Conservation (phyloP, 2,888 invertebrate genomes). For the Clusia tigrina region DNA sequence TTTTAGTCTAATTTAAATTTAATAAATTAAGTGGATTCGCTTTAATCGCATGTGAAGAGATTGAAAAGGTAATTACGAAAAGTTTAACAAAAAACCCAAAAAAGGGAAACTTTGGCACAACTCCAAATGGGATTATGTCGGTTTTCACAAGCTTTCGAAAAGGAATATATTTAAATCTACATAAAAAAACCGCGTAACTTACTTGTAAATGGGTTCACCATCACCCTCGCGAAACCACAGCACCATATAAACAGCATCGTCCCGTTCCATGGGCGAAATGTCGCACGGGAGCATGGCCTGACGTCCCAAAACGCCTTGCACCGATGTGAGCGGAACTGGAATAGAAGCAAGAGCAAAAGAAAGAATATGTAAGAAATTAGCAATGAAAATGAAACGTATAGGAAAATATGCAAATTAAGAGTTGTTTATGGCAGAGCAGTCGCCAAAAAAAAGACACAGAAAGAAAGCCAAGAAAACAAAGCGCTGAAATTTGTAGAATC, state of each 20-base stretch:
- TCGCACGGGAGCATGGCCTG: constrained; percentile 87
- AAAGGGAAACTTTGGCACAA: constrained; percentile 8
- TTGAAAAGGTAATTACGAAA: constrained; percentile 22
- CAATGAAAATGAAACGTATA: constrained; percentile 16
- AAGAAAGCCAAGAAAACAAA: background rate
- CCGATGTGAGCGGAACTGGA: constrained; percentile 81
- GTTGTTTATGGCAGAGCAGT: constrained; percentile 23
- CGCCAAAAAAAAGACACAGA: background rate
- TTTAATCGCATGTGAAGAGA: constrained; percentile 34
- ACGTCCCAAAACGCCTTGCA: constrained; percentile 82
- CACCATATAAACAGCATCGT: constrained; percentile 87
- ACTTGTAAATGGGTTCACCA: constrained; percentile 87
- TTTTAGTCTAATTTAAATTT: constrained; percentile 24
- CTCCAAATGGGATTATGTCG: constrained; percentile 17
- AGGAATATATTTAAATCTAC: constrained; percentile 4
- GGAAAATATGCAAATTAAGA: constrained; percentile 31
- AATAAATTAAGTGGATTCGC: constrained; percentile 34
- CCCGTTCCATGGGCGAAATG: constrained; percentile 78
- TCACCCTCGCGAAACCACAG: constrained; percentile 88
- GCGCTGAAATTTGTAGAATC: background rate
- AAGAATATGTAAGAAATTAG: constrained; percentile 15
- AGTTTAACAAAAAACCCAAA: background rate
- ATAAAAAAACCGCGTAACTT: constrained; percentile 44
- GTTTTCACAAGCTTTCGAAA: background rate
- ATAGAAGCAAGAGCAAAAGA: constrained; percentile 20